A percentile compares a stretch with the other conserved stretches of the same genome.
These are phyloP conservation scores for Fregata magnificens DNA, from an alignment of 2,113 vertebrate species.

Conservation along the genomic window DNA sequence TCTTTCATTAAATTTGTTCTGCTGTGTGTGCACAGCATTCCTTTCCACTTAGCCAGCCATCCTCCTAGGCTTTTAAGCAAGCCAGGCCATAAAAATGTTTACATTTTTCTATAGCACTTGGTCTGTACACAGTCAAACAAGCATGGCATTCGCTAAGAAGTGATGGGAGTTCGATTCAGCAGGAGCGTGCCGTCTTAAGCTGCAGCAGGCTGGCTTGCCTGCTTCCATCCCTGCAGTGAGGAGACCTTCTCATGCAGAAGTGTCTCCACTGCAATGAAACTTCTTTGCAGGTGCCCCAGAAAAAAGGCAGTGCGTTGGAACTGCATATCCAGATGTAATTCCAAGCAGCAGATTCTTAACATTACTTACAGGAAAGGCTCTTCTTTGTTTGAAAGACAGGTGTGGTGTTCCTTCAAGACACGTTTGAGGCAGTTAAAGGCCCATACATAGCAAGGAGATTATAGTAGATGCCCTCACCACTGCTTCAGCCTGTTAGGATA, in stretches of 20 bases:
- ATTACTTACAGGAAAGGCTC: neutral
- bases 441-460: neutral
- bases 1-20: conserved; percentile 15
- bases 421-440: neutral
- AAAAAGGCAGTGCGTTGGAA: neutral
- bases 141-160: neutral
- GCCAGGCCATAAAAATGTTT: conserved; percentile 41
- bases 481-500: neutral
- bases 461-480: neutral
- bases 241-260: neutral
- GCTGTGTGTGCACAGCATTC: conserved; percentile 16
- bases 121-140: neutral
- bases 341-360: neutral
- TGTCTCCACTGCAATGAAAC: neutral
- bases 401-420: neutral
- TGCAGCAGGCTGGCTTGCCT: neutral
- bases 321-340: neutral
- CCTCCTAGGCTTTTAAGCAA: conserved; percentile 2
- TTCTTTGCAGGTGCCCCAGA: neutral
- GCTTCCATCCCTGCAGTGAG: neutral
- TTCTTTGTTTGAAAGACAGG: neutral
- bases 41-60: conserved; percentile 11
- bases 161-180: neutral
- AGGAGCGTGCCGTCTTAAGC: neutral
- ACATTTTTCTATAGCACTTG: conserved; percentile 34